Percentiles rank a stretch among this genome's conserved stretches.
Evolutionary conservation across 2,888 invertebrate genomes (phyloP).

Genomic region (Hirtodrosophila histrioides): DNA sequence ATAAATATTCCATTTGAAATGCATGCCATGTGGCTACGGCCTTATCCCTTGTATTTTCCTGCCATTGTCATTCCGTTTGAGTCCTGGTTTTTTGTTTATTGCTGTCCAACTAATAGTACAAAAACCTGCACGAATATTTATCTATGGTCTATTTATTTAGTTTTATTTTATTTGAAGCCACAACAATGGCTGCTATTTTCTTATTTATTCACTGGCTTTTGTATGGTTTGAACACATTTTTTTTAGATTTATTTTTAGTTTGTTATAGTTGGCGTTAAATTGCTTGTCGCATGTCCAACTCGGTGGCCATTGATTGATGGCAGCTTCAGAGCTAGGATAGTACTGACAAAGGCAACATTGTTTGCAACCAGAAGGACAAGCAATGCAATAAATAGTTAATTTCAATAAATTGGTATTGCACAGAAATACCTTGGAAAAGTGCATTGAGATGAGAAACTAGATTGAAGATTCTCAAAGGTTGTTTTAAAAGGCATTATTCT

Average conservation of each 20-base stretch:
- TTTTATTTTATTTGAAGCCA: slow-evolving; percentile 39
- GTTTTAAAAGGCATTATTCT: too few species aligned
- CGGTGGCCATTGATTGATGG: slow-evolving; percentile 73
- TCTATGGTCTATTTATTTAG: slow-evolving; percentile 45
- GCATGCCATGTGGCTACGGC: slow-evolving; percentile 52
- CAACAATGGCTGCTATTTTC: slow-evolving; percentile 26
- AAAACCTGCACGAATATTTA: slow-evolving; percentile 36
- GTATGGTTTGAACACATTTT: slow-evolving; percentile 23
- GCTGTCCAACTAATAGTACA: slow-evolving; percentile 14
- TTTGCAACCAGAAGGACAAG: slow-evolving; percentile 31
- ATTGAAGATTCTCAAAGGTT: slow-evolving; percentile 8
- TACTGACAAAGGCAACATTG: slow-evolving; percentile 47
- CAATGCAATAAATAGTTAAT: slow-evolving; percentile 43
- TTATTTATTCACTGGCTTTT: slow-evolving; percentile 54
- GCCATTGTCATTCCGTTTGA: slow-evolving; percentile 48
- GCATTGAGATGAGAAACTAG: slow-evolving; percentile 9
- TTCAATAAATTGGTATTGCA: slow-evolving; percentile 21
- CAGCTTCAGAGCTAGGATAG: slow-evolving; percentile 32
- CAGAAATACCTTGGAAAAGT: background rate
- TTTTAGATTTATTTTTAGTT: slow-evolving; percentile 18
- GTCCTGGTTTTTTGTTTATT: slow-evolving; percentile 1
- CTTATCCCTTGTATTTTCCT: slow-evolving; percentile 38
- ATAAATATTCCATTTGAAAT: slow-evolving; percentile 78
- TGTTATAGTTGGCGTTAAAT: slow-evolving; percentile 62
- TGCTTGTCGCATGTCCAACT: slow-evolving; percentile 62